Evolutionary conservation across 1,140 invertebrate species (phyloP), one percentile per base, ranked within the genome.

Genomic region (Drosophila arizonae): DNA sequence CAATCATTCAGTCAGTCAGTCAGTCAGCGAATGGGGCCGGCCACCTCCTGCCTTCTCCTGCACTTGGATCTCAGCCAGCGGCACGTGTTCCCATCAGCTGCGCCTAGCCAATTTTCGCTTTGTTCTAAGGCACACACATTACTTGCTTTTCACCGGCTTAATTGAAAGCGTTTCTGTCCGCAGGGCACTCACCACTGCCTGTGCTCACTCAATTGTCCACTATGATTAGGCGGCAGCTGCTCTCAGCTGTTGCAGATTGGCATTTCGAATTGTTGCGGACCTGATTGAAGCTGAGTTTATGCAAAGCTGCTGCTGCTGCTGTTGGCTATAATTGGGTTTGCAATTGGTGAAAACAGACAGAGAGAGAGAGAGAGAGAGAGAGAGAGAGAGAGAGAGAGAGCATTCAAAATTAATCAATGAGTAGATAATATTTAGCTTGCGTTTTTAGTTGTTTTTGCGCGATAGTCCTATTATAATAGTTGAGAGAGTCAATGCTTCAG

Each of bases 111-210:
- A 82, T 84, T 85, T 73, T 67, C 62, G 48, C 55, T 76, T 75
- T 69, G 66, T 85, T 85, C 81, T 85, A 66, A 75, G 66, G 75
- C 71, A 58, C 57, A 58, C 57, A 50, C 62, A 86, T 76, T 75
- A 61, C 41, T 54, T 65, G 69, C 81, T 80, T 84, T 85, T 69
- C 73, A 74, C 56, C 76, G 45, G 51, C 73, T 71, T 84, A 85
- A 84, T 84, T 85, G 81, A 64, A 51, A 85, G 51, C 69, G 69
- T 57, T 36, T 45, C n/a, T 41, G 45, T 24, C 26, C 36, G 11
- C 30, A 50, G 41, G 17, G 4, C 54, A 41, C 10, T n/a, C 43
- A 17, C 21, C 43, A 17, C 43, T 45, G 43, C 60, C 8, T 30
- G 28, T 56, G 43, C 30, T 30, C 54, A 36, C 48, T 3, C 81